These are phyloP conservation scores for Fistularia commersonii DNA, from an alignment of 2,797 vertebrate genomes.

Conservation along the genomic window DNA sequence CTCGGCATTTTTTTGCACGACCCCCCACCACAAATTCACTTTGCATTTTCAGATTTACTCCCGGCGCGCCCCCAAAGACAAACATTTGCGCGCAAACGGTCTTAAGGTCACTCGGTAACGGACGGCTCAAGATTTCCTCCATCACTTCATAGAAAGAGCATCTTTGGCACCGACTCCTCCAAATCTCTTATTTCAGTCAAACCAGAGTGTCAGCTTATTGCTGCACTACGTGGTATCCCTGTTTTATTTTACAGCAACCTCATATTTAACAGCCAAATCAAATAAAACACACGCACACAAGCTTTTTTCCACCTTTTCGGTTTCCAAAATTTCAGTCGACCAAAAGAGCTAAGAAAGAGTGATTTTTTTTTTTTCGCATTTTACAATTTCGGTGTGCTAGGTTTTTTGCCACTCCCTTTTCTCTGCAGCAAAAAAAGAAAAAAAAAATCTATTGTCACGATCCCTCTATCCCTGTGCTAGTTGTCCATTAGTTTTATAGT, in stretches of 20 bases:
- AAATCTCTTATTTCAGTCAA: not conserved
- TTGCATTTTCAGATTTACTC: not conserved
- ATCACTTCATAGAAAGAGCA: not conserved
- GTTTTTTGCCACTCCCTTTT: not conserved
- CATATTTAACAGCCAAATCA: not conserved
- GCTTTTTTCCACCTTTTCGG: not conserved
- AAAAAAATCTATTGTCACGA: slow-evolving; percentile 5
- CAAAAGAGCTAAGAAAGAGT: not conserved
- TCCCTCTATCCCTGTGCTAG: not conserved
- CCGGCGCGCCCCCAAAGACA: not conserved
- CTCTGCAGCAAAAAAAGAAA: not conserved
- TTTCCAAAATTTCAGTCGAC: not conserved
- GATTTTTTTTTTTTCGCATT: not conserved
- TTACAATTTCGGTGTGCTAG: not conserved
- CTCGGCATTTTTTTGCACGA: not conserved
- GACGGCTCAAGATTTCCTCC: not conserved
- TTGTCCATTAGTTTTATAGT: slow-evolving; percentile 1
- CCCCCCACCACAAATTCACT: too few relatives aligned
- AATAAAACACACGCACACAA: not conserved
- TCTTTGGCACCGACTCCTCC: not conserved
- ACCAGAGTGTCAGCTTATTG: not conserved
- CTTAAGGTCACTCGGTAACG: too few relatives aligned
- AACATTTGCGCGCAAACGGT: too few relatives aligned
- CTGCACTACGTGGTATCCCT: not conserved
- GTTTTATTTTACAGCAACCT: not conserved